phyloP scores from a whole-genome alignment of 2,888 invertebrate species.

The Vannuccia rotundouncinata region DNA sequence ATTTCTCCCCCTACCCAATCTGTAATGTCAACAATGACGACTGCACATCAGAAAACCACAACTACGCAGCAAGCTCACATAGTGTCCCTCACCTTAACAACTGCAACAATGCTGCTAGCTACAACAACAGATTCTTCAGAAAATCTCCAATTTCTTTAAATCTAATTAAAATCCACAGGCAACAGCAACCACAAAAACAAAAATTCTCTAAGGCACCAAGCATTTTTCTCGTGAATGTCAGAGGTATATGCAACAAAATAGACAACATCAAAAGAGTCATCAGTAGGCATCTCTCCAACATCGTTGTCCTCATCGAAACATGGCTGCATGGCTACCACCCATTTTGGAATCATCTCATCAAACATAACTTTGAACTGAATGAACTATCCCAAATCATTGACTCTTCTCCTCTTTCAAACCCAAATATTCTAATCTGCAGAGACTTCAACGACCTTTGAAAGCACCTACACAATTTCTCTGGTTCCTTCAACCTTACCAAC shows the following conservation, averaged over 20 bases:
- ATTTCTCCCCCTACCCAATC: slow-evolving; percentile 2
- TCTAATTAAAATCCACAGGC: too few species aligned
- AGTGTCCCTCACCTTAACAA: not conserved
- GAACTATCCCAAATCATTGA: not conserved
- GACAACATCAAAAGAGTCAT: not conserved
- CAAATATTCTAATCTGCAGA: not conserved
- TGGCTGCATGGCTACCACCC: slow-evolving; percentile 6
- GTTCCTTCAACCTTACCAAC: not conserved
- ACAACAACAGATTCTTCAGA: too few species aligned
- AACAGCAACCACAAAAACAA: too few species aligned
- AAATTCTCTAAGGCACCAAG: too few species aligned
- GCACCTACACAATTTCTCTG: not conserved
- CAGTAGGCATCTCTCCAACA: not conserved
- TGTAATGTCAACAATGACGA: not conserved
- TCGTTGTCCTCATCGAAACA: not conserved
- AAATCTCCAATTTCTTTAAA: too few species aligned
- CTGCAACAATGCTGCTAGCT: too few species aligned
- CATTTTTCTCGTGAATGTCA: not conserved
- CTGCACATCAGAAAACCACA: too few species aligned
- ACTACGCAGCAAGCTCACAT: too few species aligned
- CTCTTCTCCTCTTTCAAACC: not conserved
- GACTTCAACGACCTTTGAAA: slow-evolving; percentile 3
- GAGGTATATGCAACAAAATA: not conserved
- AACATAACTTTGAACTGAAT: not conserved
- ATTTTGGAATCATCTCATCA: not conserved